Conservation (phyloP, 2,888 invertebrate genomes). For the Scaeva pyrastri region DNA sequence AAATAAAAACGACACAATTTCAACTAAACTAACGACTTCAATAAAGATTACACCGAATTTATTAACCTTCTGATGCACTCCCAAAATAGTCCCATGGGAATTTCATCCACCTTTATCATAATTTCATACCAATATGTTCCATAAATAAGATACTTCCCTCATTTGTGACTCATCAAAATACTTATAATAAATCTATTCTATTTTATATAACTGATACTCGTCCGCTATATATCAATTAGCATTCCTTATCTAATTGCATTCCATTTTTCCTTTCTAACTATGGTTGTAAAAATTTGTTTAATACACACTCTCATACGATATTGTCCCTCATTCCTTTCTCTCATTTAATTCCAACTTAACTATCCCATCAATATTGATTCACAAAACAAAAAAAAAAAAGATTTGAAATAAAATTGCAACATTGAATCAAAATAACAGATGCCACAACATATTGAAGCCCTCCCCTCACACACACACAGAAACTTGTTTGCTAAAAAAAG, state of each 20-base stretch:
- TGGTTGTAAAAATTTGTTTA: slow-evolving; percentile 22
- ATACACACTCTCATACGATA: slow-evolving; percentile 13
- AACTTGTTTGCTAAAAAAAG: neutral
- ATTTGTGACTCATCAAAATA: neutral
- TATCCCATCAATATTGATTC: slow-evolving; percentile 47
- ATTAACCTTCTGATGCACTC: too few relatives aligned
- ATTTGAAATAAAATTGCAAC: slow-evolving; percentile 58
- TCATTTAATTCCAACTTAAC: slow-evolving; percentile 22
- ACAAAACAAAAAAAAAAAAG: slow-evolving; percentile 12
- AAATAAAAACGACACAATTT: too few relatives aligned
- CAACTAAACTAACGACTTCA: too few relatives aligned
- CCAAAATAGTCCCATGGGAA: neutral
- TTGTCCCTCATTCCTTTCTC: slow-evolving; percentile 39
- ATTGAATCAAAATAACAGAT: slow-evolving; percentile 61
- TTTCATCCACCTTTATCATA: neutral
- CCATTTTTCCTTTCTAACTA: neutral
- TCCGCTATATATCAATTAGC: neutral
- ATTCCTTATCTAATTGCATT: slow-evolving; percentile 40
- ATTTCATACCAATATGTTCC: neutral
- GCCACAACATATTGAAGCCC: slow-evolving; percentile 36
- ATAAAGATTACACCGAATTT: too few relatives aligned
- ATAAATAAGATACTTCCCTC: neutral
- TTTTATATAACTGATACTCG: neutral
- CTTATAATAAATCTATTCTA: neutral
- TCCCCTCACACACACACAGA: slow-evolving; percentile 3